Conservation (phyloP, 2,113 vertebrate species). For the Pardalotus punctatus region DNA sequence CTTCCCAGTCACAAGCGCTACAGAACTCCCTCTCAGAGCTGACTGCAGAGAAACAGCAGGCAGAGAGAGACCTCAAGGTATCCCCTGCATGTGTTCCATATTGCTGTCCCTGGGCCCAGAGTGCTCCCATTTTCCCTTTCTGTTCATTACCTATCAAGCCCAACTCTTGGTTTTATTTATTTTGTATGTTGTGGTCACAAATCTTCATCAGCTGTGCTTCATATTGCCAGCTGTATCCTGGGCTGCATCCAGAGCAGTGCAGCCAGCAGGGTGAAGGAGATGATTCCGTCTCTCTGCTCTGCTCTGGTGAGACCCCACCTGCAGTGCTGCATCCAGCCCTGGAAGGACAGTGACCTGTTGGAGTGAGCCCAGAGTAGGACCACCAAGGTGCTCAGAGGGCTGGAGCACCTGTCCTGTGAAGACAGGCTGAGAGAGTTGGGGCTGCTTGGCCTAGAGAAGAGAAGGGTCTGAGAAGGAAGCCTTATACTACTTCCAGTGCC, state of each 20-base stretch:
- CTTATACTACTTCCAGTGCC: background rate
- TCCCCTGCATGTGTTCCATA: background rate
- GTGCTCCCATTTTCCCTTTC: background rate
- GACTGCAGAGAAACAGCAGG: constrained; percentile 88
- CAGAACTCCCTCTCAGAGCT: constrained; percentile 92
- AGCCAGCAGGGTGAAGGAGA: background rate
- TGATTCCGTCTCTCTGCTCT: background rate
- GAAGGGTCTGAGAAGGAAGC: background rate
- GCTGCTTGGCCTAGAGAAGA: background rate
- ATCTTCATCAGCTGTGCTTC: background rate
- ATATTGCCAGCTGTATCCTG: background rate
- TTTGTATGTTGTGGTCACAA: background rate
- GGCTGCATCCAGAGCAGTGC: background rate
- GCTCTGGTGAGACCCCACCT: background rate
- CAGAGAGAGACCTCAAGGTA: constrained; percentile 94
- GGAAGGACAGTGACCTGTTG: background rate
- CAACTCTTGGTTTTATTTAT: background rate
- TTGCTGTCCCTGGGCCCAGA: background rate
- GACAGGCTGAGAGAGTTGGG: background rate
- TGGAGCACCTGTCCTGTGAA: background rate
- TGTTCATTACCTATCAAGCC: background rate
- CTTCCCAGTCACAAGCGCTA: constrained; percentile 83
- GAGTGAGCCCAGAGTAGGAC: background rate
- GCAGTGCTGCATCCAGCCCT: background rate
- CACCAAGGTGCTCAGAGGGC: background rate